Evolutionary conservation across 1,140 invertebrate species (phyloP).

Genomic region (Diachasmimorpha longicaudata): DNA sequence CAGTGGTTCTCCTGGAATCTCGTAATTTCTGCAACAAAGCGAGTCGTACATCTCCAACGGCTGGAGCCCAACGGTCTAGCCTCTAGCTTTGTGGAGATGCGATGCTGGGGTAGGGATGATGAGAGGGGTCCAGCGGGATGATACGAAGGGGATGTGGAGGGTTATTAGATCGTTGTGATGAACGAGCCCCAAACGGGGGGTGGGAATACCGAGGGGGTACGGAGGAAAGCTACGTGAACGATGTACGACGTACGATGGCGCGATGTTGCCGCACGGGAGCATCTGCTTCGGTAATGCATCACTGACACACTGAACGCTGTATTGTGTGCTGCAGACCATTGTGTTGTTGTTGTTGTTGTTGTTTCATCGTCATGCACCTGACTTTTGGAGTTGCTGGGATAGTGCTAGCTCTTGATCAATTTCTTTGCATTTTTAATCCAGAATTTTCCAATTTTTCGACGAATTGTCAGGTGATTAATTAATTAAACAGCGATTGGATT

Average conservation of each 20-base stretch:
- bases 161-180: conserved; percentile 49
- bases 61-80: not conserved
- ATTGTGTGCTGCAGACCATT: not conserved
- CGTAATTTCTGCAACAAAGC: conserved; percentile 51
- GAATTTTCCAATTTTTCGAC: too few relatives aligned
- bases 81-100: not conserved
- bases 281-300: conserved; percentile 22
- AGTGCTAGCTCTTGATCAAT: not conserved
- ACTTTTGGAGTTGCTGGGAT: not conserved
- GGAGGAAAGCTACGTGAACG: conserved; percentile 26
- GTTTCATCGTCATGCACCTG: not conserved
- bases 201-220: conserved; percentile 15
- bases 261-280: conserved; percentile 15
- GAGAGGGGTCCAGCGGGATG: conserved; percentile 15
- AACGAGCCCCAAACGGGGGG: conserved; percentile 40
- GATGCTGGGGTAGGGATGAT: conserved; percentile 20
- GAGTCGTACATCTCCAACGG: conserved; percentile 39
- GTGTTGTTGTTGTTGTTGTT: not conserved
- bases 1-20: conserved; percentile 35
- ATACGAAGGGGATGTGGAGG: conserved; percentile 25
- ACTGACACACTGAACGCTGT: conserved; percentile 6
- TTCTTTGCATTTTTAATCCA: too few relatives aligned
- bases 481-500: too few relatives aligned
- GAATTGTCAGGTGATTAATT: too few relatives aligned
- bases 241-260: conserved; percentile 21